These are phyloP conservation scores for Drosophila miranda DNA, from an alignment of 1,140 invertebrate species.

Conservation along the genomic window DNA sequence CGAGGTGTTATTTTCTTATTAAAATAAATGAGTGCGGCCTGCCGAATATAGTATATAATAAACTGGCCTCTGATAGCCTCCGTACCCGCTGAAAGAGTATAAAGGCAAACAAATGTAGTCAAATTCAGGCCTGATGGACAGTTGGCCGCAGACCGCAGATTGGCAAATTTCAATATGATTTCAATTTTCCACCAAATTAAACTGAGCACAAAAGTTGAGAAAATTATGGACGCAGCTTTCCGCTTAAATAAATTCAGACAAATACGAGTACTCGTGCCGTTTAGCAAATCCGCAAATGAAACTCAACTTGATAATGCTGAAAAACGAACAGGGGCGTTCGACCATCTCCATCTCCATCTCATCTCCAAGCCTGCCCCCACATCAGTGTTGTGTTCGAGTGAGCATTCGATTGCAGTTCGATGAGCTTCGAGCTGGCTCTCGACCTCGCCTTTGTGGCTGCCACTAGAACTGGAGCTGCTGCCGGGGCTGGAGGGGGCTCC, in stretches of 20 bases:
- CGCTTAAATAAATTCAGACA: constrained; percentile 63
- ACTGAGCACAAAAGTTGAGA: constrained; percentile 58
- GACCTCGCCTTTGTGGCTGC: constrained; percentile 15
- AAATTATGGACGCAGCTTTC: constrained; percentile 55
- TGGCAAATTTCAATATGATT: constrained; percentile 64
- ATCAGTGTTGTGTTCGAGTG: constrained; percentile 11
- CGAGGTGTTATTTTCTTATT: no score
- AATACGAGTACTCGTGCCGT: constrained; percentile 32
- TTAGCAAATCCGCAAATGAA: constrained; percentile 20
- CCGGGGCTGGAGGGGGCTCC: neutral
- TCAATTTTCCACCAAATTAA: constrained; percentile 66
- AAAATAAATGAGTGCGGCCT: no score
- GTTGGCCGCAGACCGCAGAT: constrained; percentile 32
- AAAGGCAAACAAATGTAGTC: no score
- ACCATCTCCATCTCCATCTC: no score
- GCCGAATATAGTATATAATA: no score
- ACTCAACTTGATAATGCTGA: constrained; percentile 25
- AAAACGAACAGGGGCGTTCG: constrained; percentile 14
- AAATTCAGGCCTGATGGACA: neutral
- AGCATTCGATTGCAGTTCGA: constrained; percentile 19
- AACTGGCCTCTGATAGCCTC: no score
- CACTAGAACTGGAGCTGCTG: neutral
- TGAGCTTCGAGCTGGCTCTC: constrained; percentile 13
- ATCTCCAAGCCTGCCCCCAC: neutral
- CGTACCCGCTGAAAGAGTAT: neutral